Evolutionary conservation across 2,113 vertebrate species (phyloP), one percentile per base, ranked within the genome.

Genomic region (Limanda limanda): DNA sequence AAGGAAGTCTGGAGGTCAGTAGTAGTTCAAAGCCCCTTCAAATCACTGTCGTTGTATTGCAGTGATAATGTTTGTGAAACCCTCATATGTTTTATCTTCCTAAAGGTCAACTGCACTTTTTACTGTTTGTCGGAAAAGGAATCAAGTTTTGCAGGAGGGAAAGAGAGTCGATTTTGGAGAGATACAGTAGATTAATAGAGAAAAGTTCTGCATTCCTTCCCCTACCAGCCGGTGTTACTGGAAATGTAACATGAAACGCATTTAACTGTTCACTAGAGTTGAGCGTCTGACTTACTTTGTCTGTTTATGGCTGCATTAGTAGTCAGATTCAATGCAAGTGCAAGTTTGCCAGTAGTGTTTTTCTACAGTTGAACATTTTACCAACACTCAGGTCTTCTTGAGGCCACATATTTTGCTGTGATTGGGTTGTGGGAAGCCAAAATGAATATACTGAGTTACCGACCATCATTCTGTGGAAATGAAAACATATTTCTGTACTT

Each of bases 11-110:
- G 59, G 37, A 73, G 81, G 75, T 78, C 80, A 79, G 18, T 65
- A 25, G 62, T 68, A 80, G 82, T 79, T 86, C 85, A 71, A 47
- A 74, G 71, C 23, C 42, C 73, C 67, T 88, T 57, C n/a, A 72
- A 35, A 62, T 52, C 13, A 2, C 20, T 37, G 52, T 68, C 58
- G 74, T 76, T 81, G 59, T 10, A 10, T 71, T 71, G 52, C 54
- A 76, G 35, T 14, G 62, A 77, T 78, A 56, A 62, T 69, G 48
- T 74, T 79, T 78, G 45, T 51, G 48, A 71, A 75, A 66, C 37
- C 24, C 40, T 69, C 56, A 56, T 60, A 27, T 63, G 74, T 77
- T 27, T 81, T 75, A 62, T 73, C 68, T 52, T 79, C 18, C 60
- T 61, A 78, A 76, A 45, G 60, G 45, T 37, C 59, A 83, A 25